Evolutionary conservation across 1,140 invertebrate species (phyloP), one percentile per base, ranked within the genome.

Genomic region (Nasonia giraulti): DNA sequence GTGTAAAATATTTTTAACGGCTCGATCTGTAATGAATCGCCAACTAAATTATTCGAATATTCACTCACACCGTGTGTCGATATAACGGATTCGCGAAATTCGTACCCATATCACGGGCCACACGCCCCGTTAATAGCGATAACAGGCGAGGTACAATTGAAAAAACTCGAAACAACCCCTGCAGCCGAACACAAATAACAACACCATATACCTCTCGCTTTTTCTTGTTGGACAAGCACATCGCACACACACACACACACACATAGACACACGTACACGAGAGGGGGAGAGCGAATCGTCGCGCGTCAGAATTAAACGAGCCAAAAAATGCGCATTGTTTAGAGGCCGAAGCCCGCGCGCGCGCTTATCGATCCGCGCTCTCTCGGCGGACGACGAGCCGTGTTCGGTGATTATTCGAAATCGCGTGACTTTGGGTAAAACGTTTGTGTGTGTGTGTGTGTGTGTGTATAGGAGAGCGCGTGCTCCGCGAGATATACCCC

Each of bases 391-490:
- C 66, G 50, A 76, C 27, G 68, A 33, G 50, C 33, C 47, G 68
- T 27, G 27, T 69, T 71, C 55, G 71, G n/a, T 44, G 40, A 83
- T 86, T 75, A 86, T 80, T 83, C n/a, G 50, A 83, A 86, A 83
- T 86, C 40, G 81, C 81, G 82, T 86, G 82, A 83, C 80, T 86
- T 27, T 50, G 40, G 68, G 12, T 44, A n/a, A 62, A 74, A 55
- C 47, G 71, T 27, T 27, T 27, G 27, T 14, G 50, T 55, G 50
- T 55, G 50, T 55, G 14, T n/a, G n/a, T n/a, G n/a, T n/a, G n/a
- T n/a, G n/a, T 20, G 5, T 55, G 17, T 62, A 17, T 62, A n/a
- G 7, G n/a, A 20, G 55, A 47, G 17, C 17, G 14, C 17, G 6
- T 27, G 27, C 27, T 27, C 17, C 17, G 40, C n/a, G 62, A 47